Percentiles rank a stretch among this genome's conserved stretches.
Evolutionary conservation across 2,113 vertebrate genomes (phyloP).

Genomic region (Lepus europaeus): DNA sequence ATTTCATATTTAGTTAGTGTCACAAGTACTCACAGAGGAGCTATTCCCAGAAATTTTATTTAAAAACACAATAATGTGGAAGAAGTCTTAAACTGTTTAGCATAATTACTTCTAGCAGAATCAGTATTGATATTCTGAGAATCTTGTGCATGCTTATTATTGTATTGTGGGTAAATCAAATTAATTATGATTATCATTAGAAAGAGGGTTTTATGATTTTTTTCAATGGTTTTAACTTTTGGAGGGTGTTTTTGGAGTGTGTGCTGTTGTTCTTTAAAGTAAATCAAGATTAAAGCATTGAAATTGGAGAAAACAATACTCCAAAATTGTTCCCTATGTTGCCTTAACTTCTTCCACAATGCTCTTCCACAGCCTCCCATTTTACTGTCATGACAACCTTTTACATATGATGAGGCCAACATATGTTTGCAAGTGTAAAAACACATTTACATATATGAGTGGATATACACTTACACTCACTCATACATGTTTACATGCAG

Average conservation of each 20-base stretch:
- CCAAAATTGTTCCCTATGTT: neutral
- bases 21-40: neutral
- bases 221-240: neutral
- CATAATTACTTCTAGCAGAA: neutral
- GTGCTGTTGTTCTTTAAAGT: neutral
- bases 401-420: neutral
- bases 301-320: neutral
- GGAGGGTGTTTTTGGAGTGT: too few species aligned
- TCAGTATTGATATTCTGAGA: neutral
- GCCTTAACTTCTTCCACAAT: neutral
- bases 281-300: neutral
- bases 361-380: neutral
- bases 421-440: neutral
- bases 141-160: neutral
- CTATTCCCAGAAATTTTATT: conserved; percentile 19
- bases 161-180: neutral
- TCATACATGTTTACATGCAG: neutral
- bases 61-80: neutral
- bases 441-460: neutral
- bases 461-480: neutral
- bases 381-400: neutral
- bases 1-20: neutral
- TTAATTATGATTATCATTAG: neutral
- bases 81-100: neutral
- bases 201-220: neutral